These are phyloP conservation scores for Tribolium freemani DNA, from an alignment of 2,888 invertebrate genomes.

Conservation along the genomic window DNA sequence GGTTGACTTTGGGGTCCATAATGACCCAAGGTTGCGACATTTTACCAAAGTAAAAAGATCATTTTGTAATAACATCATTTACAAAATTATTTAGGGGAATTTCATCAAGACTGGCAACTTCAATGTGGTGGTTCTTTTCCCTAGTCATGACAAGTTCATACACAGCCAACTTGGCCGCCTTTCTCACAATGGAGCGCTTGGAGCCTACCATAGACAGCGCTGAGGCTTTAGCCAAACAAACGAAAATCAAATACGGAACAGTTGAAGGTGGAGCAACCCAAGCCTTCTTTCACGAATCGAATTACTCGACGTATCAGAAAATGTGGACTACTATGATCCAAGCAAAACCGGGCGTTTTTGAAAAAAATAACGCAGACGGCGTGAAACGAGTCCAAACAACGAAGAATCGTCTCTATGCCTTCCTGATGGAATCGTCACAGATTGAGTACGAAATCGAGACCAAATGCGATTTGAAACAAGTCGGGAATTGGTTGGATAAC, in stretches of 20 bases:
- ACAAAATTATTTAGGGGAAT: slow-evolving; percentile 75
- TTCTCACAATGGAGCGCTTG: slow-evolving; percentile 90
- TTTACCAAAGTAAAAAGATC: slow-evolving; percentile 80
- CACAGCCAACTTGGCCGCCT: slow-evolving; percentile 95
- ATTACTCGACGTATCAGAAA: slow-evolving; percentile 57
- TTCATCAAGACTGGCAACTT: slow-evolving; percentile 89
- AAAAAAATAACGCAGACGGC: slow-evolving; percentile 86
- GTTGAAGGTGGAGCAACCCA: slow-evolving; percentile 91
- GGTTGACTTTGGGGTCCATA: slow-evolving; percentile 93
- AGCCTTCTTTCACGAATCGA: slow-evolving; percentile 85
- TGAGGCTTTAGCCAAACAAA: slow-evolving; percentile 93
- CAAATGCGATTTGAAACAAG: slow-evolving; percentile 86
- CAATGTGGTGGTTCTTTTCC: slow-evolving; percentile 93
- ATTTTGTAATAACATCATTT: not conserved
- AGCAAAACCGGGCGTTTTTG: slow-evolving; percentile 85
- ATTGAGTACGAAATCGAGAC: slow-evolving; percentile 93
- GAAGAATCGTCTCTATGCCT: slow-evolving; percentile 88
- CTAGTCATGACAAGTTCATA: slow-evolving; percentile 94
- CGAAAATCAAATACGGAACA: slow-evolving; percentile 94
- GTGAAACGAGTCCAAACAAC: slow-evolving; percentile 85
- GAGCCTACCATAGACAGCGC: slow-evolving; percentile 90
- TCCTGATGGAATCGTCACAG: slow-evolving; percentile 95
- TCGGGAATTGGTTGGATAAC: slow-evolving; percentile 86
- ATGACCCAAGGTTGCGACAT: slow-evolving; percentile 96
- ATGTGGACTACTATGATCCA: slow-evolving; percentile 78